phyloP scores from a whole-genome alignment of 2,113 vertebrate species.

The Equus quagga region DNA sequence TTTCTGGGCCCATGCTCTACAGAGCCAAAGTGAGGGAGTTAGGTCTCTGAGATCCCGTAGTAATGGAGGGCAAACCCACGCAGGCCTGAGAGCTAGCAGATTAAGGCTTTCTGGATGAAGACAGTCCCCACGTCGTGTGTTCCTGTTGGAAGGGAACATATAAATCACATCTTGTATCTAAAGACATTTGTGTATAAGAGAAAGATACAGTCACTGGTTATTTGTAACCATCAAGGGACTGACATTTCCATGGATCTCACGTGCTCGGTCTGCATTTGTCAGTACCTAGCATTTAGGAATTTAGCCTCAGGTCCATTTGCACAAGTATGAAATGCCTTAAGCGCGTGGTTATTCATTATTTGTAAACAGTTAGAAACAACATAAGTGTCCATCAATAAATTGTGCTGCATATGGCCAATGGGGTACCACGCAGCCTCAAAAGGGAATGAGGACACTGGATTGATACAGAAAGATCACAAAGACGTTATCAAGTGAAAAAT shows the following conservation, averaged over 20 bases:
- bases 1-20: background rate
- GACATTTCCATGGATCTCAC: background rate
- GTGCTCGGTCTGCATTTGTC: background rate
- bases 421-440: rapidly evolving
- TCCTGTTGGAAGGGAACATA: too few relatives aligned
- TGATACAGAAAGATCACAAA: background rate
- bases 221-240: background rate
- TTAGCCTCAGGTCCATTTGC: background rate
- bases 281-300: background rate
- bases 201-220: background rate
- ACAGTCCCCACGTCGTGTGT: rapidly evolving
- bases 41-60: background rate
- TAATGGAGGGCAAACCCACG: background rate
- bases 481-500: rapidly evolving
- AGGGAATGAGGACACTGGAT: background rate
- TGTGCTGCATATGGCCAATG: rapidly evolving
- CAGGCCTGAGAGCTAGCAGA: background rate
- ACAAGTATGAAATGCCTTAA: background rate
- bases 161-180: background rate
- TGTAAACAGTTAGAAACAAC: background rate
- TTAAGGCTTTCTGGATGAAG: background rate
- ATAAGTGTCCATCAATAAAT: rapidly evolving
- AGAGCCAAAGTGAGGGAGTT: background rate
- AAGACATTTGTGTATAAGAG: background rate
- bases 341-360: background rate